These are phyloP conservation scores for Rachycentron canadum DNA, from an alignment of 2,797 vertebrate genomes.

Conservation along the genomic window DNA sequence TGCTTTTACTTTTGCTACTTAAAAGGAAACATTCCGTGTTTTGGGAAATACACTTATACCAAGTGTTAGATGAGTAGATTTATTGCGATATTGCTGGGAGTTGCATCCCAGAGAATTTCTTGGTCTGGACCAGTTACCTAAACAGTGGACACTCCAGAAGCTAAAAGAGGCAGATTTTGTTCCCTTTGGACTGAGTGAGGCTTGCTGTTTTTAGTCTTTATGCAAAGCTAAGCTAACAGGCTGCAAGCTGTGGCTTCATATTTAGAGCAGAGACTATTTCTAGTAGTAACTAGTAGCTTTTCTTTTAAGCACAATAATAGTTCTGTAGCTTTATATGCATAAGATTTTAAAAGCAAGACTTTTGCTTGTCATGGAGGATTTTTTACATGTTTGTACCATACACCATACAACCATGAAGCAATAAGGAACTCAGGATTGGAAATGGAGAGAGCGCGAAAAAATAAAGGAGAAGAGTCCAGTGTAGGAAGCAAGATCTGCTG, in stretches of 20 bases:
- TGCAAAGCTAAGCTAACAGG: neutral
- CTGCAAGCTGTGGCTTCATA: neutral
- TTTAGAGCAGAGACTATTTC: neutral
- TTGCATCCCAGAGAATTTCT: too few species aligned
- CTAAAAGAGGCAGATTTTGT: neutral
- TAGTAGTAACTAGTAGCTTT: neutral
- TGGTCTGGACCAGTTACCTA: too few species aligned
- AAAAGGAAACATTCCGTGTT: too few species aligned
- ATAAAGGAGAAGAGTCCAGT: constrained; percentile 24
- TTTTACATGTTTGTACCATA: neutral
- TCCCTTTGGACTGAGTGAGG: neutral
- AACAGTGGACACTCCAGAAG: too few species aligned
- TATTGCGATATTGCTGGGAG: too few species aligned
- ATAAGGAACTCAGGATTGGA: neutral
- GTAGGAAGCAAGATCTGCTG: constrained; percentile 36
- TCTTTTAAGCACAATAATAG: neutral
- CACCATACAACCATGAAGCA: neutral
- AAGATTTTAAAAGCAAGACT: neutral
- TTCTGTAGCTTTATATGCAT: neutral
- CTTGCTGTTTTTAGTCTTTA: neutral
- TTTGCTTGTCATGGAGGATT: neutral
- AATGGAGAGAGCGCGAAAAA: neutral
- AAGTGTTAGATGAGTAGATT: too few species aligned
- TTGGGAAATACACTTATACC: too few species aligned
- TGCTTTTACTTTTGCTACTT: too few species aligned